Base-by-base conservation (phyloP, 2,888 invertebrate genomes). In the Troides aeacus region DNA sequence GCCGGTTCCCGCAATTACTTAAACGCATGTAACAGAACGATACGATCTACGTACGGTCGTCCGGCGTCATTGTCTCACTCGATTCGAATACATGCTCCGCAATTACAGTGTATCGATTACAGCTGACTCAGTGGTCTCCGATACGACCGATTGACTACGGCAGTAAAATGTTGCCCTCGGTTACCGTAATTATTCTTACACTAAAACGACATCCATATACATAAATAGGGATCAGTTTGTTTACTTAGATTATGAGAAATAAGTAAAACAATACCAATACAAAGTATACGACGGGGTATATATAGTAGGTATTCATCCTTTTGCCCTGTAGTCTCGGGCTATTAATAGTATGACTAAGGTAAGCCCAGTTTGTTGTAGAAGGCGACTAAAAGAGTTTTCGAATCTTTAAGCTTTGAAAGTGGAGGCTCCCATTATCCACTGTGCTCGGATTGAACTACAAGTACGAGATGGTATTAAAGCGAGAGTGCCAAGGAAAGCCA, bases 1-100 rank as follows among this genome's bases (percentile, higher is more conserved):
- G 87, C 86, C 86, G 78, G 89, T 91, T 92, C 91, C 90, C 92
- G 90, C 90, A 91, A 92, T 92, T 92, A 92, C 90, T 91, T 91
- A 91, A 92, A 92, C 88, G 88, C 88, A 85, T 90, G 91, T 92
- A 90, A 89, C 88, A 87, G 84, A 83, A 81, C 84, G 92, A 92
- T 92, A 92, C 88, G 85, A 92, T 91, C 91, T 85, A 81, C 77
- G 81, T 78, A 79, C 77, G 79, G 80, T 77, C 80, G 79, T 78
- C 83, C 85, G 78, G 79, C 83, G 84, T 88, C 88, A 89, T 90
- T 91, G 92, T 91, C 89, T 87, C 84, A 85, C 84, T 82, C 83
- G 85, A 89, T 88, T 70, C 75, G 64, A 75, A 74, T 74, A 88
- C 90, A 87, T 83, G 88, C 83, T 81, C 84, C 75, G 85, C 89